Conservation (phyloP, 2,888 invertebrate genomes). For the Drosophila pegasa region DNA sequence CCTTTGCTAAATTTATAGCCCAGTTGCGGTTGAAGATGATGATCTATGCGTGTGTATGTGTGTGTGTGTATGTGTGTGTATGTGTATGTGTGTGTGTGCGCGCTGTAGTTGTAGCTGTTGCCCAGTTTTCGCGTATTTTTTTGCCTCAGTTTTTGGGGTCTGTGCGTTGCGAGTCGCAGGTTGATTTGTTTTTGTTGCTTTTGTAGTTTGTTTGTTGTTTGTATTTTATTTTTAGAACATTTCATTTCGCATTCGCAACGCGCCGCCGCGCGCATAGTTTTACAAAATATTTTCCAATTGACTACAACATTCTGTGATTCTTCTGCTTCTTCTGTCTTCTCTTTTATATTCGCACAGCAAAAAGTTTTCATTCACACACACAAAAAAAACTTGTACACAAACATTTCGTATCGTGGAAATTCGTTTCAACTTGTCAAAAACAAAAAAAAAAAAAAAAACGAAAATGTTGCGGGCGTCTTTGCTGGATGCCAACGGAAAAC, state of each 20-base stretch:
- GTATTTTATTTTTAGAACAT: conserved; percentile 72
- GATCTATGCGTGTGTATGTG: conserved; percentile 15
- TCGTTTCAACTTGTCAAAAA: conserved; percentile 9
- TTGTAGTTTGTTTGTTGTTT: conserved; percentile 65
- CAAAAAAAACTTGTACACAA: conserved; percentile 8
- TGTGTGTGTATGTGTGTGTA: conserved; percentile 2
- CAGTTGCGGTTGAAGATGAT: conserved; percentile 41
- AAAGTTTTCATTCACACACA: conserved; percentile 55
- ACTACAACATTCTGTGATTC: conserved; percentile 26
- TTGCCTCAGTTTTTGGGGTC: conserved; percentile 27
- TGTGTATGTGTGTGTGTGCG: not conserved
- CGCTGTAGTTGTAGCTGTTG: conserved; percentile 23
- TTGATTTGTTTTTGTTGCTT: conserved; percentile 41
- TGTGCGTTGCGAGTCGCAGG: conserved; percentile 31
- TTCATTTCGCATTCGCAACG: conserved; percentile 73
- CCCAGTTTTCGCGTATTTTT: conserved; percentile 39
- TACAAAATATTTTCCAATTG: conserved; percentile 53
- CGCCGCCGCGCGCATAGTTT: conserved; percentile 65
- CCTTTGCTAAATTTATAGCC: conserved; percentile 69
- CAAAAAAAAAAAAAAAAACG: not conserved
- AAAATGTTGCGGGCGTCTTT: conserved; percentile 14
- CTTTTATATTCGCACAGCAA: conserved; percentile 28
- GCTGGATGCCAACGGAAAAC: conserved; percentile 8
- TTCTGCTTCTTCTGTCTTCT: not conserved
- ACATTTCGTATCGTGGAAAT: conserved; percentile 15